Base-by-base conservation (phyloP, 2,888 invertebrate genomes). In the Acleris cristana region DNA sequence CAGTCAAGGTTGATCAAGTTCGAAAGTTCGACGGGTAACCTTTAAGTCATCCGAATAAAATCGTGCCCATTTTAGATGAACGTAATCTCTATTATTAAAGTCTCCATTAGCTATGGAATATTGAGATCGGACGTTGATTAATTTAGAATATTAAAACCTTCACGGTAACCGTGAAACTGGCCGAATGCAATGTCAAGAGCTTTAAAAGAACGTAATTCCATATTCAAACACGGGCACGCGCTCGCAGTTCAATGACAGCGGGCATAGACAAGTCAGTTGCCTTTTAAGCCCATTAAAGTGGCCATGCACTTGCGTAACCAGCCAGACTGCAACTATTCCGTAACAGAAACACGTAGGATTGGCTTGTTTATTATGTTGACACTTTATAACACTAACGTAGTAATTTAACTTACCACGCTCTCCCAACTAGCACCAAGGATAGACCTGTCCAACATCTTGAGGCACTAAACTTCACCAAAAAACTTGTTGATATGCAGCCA, bases 351-450 rank as follows among this genome's bases (percentile, higher is more conserved):
- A 79, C 69, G 72, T 72, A 69, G 63, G 45, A 65, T 69, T 58
- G 53, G 49, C 53, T 65, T 65, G 64, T 71, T 69, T 69, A 65
- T 64, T 57, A 69, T 63, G 64, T 69, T 63, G 67, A 67, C 67
- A 62, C 53, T 58, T 63, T 53, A 66, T 45, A 26, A 58, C 26
- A 48, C 30, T 48, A 63, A 62, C 30, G n/a, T 34, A 8, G 44
- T 40, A 58, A 57, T 68, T 40, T 45, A 73, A 90, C 92, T 88
- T 83, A 92, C 92, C 86, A 92, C 90, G 77, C 92, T 92, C 79
- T 92, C 92, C 92, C 90, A 92, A 83, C 92, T 92, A 78, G 89
- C 90, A 70, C 92, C 91, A 72, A 92, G 71, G 71, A 88, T 82
- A 59, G 85, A 83, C 79, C 88, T 90, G 86, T 92, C 92, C 91